Evolutionary conservation across 2,888 invertebrate species (phyloP).

Genomic region (Thymelicus lineola): DNA sequence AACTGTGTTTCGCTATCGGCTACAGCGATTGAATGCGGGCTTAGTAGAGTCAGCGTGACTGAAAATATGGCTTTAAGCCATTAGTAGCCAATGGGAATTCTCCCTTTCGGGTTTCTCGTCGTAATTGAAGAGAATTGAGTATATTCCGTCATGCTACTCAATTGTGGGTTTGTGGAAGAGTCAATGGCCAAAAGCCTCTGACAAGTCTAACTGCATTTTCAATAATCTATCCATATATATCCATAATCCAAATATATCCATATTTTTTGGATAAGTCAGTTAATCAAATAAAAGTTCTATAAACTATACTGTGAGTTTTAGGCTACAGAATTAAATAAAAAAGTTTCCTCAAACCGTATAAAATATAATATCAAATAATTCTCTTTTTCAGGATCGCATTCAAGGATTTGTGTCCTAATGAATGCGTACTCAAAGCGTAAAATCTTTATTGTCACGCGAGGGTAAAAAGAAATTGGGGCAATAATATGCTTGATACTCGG

Average conservation of each 20-base stretch:
- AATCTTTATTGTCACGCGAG: conserved; percentile 19
- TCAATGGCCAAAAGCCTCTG: no score
- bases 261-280: no score
- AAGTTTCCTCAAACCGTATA: not conserved
- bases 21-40: not conserved
- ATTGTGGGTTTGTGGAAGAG: no score
- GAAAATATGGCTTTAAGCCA: not conserved
- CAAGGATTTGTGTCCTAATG: conserved; percentile 14
- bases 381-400: not conserved
- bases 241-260: no score
- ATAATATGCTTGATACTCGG: conserved; percentile 21
- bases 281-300: no score
- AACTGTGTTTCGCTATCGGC: not conserved
- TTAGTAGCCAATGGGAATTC: no score
- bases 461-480: conserved; percentile 4
- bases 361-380: not conserved
- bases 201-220: no score
- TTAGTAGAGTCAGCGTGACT: not conserved
- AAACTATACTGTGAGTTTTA: no score
- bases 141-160: no score
- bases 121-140: no score
- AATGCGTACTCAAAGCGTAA: conserved; percentile 20
- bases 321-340: not conserved
- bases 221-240: no score
- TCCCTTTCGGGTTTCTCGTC: no score